Conservation (phyloP, 2,113 vertebrate genomes). For the Oncorhynchus nerka region DNA sequence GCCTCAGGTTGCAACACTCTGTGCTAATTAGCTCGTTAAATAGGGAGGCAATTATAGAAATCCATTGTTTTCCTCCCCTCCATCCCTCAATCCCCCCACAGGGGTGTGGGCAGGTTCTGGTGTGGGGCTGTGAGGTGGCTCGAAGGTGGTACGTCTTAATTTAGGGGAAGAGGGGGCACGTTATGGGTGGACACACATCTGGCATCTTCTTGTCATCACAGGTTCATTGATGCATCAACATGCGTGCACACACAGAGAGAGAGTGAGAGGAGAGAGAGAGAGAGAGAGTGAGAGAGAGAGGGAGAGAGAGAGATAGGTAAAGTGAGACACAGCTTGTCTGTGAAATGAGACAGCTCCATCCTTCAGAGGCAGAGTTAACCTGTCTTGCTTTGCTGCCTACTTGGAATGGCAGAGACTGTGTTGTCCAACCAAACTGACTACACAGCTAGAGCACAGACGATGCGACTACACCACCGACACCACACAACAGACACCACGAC, state of each 20-base stretch:
- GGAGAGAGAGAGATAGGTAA: conserved; percentile 3
- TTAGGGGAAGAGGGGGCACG: conserved; percentile 35
- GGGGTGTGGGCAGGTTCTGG: conserved; percentile 38
- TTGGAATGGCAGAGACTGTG: conserved; percentile 60
- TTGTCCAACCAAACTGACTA: conserved; percentile 59
- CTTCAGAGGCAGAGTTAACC: conserved; percentile 64
- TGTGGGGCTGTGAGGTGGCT: conserved; percentile 38
- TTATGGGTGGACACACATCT: conserved; percentile 42
- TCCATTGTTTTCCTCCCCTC: conserved; percentile 32
- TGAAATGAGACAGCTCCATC: conserved; percentile 64
- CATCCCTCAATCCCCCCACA: conserved; percentile 13
- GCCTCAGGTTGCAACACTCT: conserved; percentile 64
- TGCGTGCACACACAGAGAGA: neutral
- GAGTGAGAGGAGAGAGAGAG: neutral
- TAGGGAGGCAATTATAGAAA: conserved; percentile 59
- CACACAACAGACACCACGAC: no score
- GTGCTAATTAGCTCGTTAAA: conserved; percentile 75
- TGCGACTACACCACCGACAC: no score
- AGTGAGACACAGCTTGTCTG: conserved; percentile 49
- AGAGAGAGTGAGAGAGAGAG: neutral
- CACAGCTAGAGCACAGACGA: conserved; percentile 2
- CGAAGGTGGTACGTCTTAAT: conserved; percentile 42
- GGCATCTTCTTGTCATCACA: conserved; percentile 64
- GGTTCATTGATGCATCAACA: neutral
- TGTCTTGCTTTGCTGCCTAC: conserved; percentile 72